Evolutionary conservation across 2,113 vertebrate species (phyloP).

Genomic region (Ursus arctos): DNA sequence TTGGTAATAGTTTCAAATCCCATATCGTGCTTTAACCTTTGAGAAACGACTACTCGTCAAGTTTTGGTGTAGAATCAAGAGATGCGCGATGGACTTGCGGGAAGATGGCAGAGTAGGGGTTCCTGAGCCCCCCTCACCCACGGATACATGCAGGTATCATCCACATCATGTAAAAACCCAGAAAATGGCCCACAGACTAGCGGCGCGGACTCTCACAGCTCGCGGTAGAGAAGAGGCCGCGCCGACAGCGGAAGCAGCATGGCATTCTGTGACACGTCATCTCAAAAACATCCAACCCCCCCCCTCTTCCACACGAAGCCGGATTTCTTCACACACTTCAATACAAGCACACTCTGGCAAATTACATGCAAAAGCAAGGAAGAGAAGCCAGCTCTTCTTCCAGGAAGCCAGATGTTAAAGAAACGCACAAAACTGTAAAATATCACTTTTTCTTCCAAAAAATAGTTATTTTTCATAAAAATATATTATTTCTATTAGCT

Average conservation of each 20-base stretch:
- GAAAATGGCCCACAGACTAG: not conserved
- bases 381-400: not conserved
- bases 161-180: too few species aligned
- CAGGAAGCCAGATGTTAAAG: not conserved
- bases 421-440: not conserved
- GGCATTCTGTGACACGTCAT: not conserved
- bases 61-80: not conserved
- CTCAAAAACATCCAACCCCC: not conserved
- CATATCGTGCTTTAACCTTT: not conserved
- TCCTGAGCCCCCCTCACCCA: not conserved
- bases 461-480: not conserved
- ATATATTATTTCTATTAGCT: not conserved
- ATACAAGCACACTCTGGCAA: too few species aligned
- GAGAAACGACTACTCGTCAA: not conserved
- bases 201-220: not conserved
- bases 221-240: rapidly evolving
- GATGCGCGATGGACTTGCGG: not conserved
- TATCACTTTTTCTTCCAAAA: not conserved
- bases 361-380: not conserved
- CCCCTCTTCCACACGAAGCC: not conserved
- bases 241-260: not conserved
- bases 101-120: not conserved
- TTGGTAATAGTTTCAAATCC: not conserved
- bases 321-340: too few species aligned
- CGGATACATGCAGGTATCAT: too few species aligned